phyloP scores from a whole-genome alignment of 2,113 vertebrate species.

The Arizona elegans region DNA sequence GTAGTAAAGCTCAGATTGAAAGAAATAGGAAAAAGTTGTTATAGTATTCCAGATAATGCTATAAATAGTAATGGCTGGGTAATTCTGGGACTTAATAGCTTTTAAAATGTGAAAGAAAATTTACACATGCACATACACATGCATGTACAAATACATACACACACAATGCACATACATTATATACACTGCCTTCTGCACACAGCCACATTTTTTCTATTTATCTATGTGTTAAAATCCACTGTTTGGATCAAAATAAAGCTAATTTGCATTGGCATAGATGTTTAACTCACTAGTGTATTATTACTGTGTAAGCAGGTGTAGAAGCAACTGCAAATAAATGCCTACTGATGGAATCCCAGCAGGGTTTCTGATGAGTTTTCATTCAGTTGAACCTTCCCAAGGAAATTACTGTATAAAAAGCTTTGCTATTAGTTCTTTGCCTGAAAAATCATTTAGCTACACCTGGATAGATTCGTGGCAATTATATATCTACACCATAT shows the following conservation, averaged over 20 bases:
- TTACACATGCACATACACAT: background rate
- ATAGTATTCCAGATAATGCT: slow-evolving; percentile 55
- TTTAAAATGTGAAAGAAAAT: slow-evolving; percentile 40
- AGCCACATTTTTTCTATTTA: slow-evolving; percentile 37
- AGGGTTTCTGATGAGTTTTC: slow-evolving; percentile 77
- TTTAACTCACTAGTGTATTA: slow-evolving; percentile 74
- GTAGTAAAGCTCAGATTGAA: slow-evolving; percentile 33
- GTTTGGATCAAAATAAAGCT: slow-evolving; percentile 69
- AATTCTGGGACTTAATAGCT: slow-evolving; percentile 46
- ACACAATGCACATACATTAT: background rate
- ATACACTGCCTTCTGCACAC: background rate
- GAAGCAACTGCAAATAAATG: slow-evolving; percentile 73
- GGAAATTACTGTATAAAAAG: slow-evolving; percentile 73
- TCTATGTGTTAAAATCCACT: slow-evolving; percentile 52
- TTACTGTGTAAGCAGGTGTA: slow-evolving; percentile 79
- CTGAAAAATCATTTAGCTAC: slow-evolving; percentile 67
- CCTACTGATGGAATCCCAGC: slow-evolving; percentile 78
- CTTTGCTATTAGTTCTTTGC: slow-evolving; percentile 67
- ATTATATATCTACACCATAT: slow-evolving; percentile 59
- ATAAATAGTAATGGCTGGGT: slow-evolving; percentile 50
- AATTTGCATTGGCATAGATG: slow-evolving; percentile 73
- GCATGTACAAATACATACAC: too few species aligned
- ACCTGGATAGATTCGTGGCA: slow-evolving; percentile 70
- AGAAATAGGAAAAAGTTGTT: slow-evolving; percentile 28
- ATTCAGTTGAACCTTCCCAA: slow-evolving; percentile 75